phyloP scores from a whole-genome alignment of 2,113 vertebrate genomes.

The Hemibagrus wyckioides region DNA sequence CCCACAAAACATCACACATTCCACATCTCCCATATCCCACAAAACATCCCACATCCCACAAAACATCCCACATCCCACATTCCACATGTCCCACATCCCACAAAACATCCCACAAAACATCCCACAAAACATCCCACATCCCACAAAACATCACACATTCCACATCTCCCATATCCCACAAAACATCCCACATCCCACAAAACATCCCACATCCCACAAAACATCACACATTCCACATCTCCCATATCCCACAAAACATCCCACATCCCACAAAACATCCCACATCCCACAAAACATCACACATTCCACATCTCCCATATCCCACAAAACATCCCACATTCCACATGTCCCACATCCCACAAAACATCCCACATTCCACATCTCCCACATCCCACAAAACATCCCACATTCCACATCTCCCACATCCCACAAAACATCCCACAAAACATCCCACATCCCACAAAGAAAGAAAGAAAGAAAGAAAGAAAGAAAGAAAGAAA shows the following conservation, averaged over 20 bases:
- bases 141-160: neutral
- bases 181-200: neutral
- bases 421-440: neutral
- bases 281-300: neutral
- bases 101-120: neutral
- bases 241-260: neutral
- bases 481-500: too few species aligned
- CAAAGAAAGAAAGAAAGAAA: too few species aligned
- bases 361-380: too few species aligned
- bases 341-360: neutral
- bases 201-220: neutral
- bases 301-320: too few species aligned
- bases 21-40: too few species aligned
- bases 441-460: too few species aligned
- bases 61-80: too few species aligned
- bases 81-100: too few species aligned
- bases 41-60: neutral
- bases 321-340: neutral
- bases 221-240: too few species aligned
- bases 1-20: neutral
- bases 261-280: neutral
- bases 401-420: neutral
- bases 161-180: too few species aligned
- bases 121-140: neutral
- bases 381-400: too few species aligned